Conservation (phyloP, 2,888 invertebrate genomes). For the Cephus runcator region DNA sequence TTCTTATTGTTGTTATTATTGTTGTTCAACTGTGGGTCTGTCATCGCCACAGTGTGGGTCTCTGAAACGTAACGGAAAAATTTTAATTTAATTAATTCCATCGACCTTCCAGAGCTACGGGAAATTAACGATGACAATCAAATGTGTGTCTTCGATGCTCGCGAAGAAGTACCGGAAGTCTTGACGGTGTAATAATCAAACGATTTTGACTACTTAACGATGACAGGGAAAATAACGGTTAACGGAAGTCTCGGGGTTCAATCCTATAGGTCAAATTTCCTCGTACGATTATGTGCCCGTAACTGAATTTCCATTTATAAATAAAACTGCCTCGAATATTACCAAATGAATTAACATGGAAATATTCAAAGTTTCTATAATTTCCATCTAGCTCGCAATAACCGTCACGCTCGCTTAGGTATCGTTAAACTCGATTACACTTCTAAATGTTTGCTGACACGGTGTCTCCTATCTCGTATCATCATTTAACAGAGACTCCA, state of each 20-base stretch:
- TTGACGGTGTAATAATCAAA: not conserved
- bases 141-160: not conserved
- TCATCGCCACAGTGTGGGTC: conserved; percentile 59
- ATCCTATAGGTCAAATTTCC: conserved; percentile 49
- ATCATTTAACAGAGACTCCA: not conserved
- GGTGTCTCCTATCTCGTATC: not conserved
- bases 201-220: not conserved
- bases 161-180: not conserved
- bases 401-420: not conserved
- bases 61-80: conserved; percentile 37
- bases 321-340: conserved; percentile 1
- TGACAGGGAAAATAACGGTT: not conserved
- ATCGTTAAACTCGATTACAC: not conserved
- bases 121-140: not conserved
- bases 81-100: not conserved
- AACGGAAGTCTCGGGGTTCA: not conserved
- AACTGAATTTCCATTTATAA: conserved; percentile 32
- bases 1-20: conserved; percentile 36
- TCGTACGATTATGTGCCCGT: conserved; percentile 28
- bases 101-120: not conserved
- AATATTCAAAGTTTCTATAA: not conserved
- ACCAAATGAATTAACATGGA: not conserved
- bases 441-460: not conserved
- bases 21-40: conserved; percentile 60
- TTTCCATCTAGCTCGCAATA: not conserved